These are phyloP conservation scores for Drosophila lacteicornis DNA, from an alignment of 1,140 invertebrate genomes.

Conservation along the genomic window DNA sequence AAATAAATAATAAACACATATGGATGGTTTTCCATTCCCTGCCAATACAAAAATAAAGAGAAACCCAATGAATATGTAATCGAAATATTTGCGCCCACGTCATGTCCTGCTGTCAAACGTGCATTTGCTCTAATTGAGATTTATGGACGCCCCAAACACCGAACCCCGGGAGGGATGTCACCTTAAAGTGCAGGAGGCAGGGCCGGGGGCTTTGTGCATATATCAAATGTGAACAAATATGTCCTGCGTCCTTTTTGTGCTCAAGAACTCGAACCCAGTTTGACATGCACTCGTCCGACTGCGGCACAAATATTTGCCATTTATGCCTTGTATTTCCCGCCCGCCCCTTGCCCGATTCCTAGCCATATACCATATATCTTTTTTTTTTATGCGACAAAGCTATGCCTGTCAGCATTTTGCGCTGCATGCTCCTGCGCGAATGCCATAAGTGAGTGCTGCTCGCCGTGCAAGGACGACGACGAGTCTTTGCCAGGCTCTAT, in stretches of 20 bases:
- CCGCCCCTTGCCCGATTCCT: neutral
- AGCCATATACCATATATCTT: conserved; percentile 30
- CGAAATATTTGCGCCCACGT: conserved; percentile 51
- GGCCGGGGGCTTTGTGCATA: conserved; percentile 25
- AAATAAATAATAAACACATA: conserved; percentile 1
- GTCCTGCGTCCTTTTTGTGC: neutral
- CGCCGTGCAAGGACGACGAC: conserved; percentile 59
- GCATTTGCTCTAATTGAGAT: conserved; percentile 65
- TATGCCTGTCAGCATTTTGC: conserved; percentile 74
- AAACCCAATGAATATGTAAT: conserved; percentile 17
- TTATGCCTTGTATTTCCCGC: conserved; percentile 11
- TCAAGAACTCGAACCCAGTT: conserved; percentile 55
- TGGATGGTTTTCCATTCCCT: neutral
- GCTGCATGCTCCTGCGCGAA: conserved; percentile 40
- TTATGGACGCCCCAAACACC: conserved; percentile 27
- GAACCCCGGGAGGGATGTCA: conserved; percentile 5
- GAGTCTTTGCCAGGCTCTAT: conserved; percentile 59
- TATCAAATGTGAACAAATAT: neutral
- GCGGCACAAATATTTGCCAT: conserved; percentile 45
- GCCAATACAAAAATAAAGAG: neutral
- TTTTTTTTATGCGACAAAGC: conserved; percentile 66
- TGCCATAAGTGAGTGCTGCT: conserved; percentile 12
- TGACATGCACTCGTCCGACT: conserved; percentile 64
- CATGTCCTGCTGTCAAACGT: conserved; percentile 53
- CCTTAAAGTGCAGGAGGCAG: conserved; percentile 19